Evolutionary conservation across 2,113 vertebrate genomes (phyloP).

Genomic region (Lasiurus cinereus): DNA sequence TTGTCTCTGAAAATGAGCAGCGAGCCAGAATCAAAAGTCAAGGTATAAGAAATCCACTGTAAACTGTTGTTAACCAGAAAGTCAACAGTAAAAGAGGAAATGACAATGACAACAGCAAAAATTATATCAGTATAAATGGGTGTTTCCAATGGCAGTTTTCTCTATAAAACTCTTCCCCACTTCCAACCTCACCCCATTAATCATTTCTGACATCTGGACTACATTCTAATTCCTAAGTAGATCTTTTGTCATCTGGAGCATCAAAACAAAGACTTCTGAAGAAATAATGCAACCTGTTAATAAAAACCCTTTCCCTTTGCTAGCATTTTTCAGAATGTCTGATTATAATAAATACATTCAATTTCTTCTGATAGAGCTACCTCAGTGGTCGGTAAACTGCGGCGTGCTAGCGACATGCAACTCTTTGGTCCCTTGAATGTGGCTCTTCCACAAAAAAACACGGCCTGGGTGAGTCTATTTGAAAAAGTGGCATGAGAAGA

Average conservation of each 20-base stretch:
- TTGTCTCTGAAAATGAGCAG: not conserved
- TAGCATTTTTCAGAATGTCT: conserved; percentile 67
- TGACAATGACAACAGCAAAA: conserved; percentile 63
- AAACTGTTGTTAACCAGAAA: conserved; percentile 81
- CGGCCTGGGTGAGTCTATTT: too few species aligned
- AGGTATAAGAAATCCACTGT: conserved; percentile 74
- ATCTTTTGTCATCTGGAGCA: conserved; percentile 85
- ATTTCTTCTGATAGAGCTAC: conserved; percentile 36
- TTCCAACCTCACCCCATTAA: conserved; percentile 80
- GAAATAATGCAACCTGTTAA: conserved; percentile 76
- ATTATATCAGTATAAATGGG: conserved; percentile 77
- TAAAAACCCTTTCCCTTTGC: conserved; percentile 72
- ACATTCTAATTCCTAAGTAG: conserved; percentile 87
- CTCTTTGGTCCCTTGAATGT: too few species aligned
- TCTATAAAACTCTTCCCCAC: not conserved
- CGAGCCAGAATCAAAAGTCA: conserved; percentile 82
- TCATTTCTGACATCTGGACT: conserved; percentile 86
- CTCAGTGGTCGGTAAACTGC: too few species aligned
- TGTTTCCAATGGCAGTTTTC: conserved; percentile 79
- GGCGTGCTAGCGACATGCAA: too few species aligned
- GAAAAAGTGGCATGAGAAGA: too few species aligned
- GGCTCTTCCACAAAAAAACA: too few species aligned
- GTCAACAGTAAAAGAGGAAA: not conserved
- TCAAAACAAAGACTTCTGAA: conserved; percentile 81
- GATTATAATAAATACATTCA: conserved; percentile 72